Evolutionary conservation across 2,888 invertebrate species (phyloP).

Genomic region (Catocala sponsa): DNA sequence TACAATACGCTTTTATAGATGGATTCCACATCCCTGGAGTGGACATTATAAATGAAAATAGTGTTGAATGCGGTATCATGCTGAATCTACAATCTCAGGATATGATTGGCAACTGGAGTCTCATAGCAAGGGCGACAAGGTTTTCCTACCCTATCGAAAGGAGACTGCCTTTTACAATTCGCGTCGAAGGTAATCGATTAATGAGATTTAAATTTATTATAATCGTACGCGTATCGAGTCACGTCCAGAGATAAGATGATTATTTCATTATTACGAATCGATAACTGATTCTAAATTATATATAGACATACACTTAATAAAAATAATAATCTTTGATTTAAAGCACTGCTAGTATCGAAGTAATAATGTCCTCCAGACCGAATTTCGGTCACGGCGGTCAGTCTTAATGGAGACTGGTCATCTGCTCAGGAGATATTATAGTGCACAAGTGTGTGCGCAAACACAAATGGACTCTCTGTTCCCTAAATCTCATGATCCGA

Average conservation of each 20-base stretch:
- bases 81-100: slow-evolving; percentile 58
- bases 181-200: slow-evolving; percentile 71
- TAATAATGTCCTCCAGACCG: too few species aligned
- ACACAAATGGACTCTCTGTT: too few species aligned
- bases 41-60: slow-evolving; percentile 47
- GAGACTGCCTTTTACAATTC: slow-evolving; percentile 66
- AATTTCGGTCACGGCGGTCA: too few species aligned
- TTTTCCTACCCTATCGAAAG: slow-evolving; percentile 59
- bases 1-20: slow-evolving; percentile 57
- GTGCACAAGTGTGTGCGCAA: too few species aligned
- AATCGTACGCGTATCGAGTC: slow-evolving; percentile 66
- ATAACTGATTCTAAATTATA: slow-evolving; percentile 28
- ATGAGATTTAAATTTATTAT: slow-evolving; percentile 46
- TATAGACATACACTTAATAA: too few species aligned
- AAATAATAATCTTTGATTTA: too few species aligned
- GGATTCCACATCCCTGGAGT: slow-evolving; percentile 59
- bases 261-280: slow-evolving; percentile 40
- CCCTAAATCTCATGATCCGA: too few species aligned
- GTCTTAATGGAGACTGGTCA: too few species aligned
- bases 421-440: too few species aligned
- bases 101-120: slow-evolving; percentile 69
- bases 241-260: slow-evolving; percentile 69
- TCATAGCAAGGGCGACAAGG: slow-evolving; percentile 62
- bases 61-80: slow-evolving; percentile 63
- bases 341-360: too few species aligned